Base-by-base conservation (phyloP, 2,888 invertebrate genomes). In the Acronicta leporina region DNA sequence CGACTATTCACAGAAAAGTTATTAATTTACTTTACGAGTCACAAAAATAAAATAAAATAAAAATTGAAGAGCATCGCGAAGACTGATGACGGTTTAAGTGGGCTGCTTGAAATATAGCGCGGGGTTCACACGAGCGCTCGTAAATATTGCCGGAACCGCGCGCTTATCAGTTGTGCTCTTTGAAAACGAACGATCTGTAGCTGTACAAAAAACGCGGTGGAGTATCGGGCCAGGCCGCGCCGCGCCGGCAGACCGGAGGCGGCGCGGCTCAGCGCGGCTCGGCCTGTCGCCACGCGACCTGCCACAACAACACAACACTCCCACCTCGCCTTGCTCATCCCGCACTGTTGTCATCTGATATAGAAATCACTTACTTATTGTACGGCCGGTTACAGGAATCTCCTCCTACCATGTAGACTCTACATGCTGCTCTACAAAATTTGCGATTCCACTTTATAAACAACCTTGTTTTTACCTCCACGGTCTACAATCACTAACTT, bases 11-110 rank as follows among this genome's bases (percentile, higher is more conserved):
- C 73, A 81, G 86, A 87, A 88, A 80, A 77, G 77, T 79, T 77
- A 87, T 87, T 86, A 86, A 87, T 87, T 62, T 75, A 79, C 80
- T 86, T 86, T 74, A 86, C 80, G 82, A 80, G 77, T 77, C 66
- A 83, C 83, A 81, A 85, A 85, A 85, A 65, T 67, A 74, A 73
- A 77, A 81, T 82, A 78, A 82, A 85, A 74, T 33, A 58, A 20
- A 61, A 63, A 64, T 68, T 59, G 72, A n/a, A n/a, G 65, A 66
- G 60, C 69, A 35, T 54, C 71, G 73, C 79, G 88, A 83, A 76
- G 90, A 91, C 75, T 83, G 90, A 91, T 82, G 87, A 86, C 81
- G 91, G 90, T 90, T 80, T 78, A 81, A 85, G 87, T 84, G 77
- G 60, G 68, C 54, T 60, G 55, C 49, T 53, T 43, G 60, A 76